Evolutionary conservation across 2,113 vertebrate species (phyloP), one percentile per base, ranked within the genome.

Genomic region (Trichomycterus rosablanca): DNA sequence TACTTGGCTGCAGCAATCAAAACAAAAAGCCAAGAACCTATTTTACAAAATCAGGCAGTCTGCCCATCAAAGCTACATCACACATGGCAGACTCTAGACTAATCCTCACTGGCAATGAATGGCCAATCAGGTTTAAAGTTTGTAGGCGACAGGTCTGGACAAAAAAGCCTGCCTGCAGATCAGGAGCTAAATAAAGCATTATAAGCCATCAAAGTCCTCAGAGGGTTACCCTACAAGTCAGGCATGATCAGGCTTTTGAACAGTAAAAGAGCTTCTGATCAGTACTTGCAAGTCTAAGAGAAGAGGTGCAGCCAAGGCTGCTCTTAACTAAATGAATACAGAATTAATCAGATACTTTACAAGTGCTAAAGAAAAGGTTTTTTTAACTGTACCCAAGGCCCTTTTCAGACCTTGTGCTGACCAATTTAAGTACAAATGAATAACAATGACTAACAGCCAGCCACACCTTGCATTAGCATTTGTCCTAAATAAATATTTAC

Each of bases 21-120:
- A 19, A 46, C 23, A 46, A 28, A 54, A 68, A 49, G 55, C 30
- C 24, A 46, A 71, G 62, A 68, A 49, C 48, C 23, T 43, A 37
- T 67, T 63, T 64, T 63, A 16, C 15, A 37, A 66, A 63, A 53
- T 37, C 51, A 54, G 66, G 57, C 40, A 57, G 42, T 23, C 23
- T 52, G 63, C 55, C 51, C 19, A 68, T 70, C 54, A 70, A 54
- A 59, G 66, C 60, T 35, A 22, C 42, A 59, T 67, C 69, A 52
- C 52, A 66, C 68, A 63, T 48, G 55, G 48, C 32, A 37, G 32
- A 54, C 48, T 32, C 53, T 10, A 26, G 66, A 62, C 60, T 74
- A 75, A 78, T 73, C 70, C 66, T 63, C 12, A n/a, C 54, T 66
- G 56, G 67, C 26, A 20, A 20, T 53, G 24, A 49, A 15, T 14